Base-by-base conservation (phyloP, 2,113 vertebrate species). In the Xiphorhynchus elegans region DNA sequence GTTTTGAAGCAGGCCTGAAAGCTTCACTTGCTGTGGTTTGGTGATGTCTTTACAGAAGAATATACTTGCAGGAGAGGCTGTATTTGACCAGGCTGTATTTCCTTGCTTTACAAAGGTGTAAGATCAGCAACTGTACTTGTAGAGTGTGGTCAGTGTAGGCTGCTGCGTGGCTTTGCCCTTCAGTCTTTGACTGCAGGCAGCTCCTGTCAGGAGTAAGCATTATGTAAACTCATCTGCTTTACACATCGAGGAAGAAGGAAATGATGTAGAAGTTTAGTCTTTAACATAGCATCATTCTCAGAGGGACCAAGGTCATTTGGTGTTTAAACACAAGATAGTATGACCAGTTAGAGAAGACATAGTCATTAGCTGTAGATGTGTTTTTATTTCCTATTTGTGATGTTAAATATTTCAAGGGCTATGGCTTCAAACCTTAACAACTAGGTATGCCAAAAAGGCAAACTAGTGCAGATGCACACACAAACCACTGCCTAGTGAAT, bases 201-300 rank as follows among this genome's bases (percentile, higher is more conserved):
- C 75, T 91, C 29, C 56, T 67, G 52, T 84, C 52, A 33, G 87
- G 83, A 84, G 67, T 39, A 42, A 62, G 44, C 10, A 2, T 97
- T 97, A 37, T 3, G 40, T 95, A 92, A 94, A 74, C 76, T 72
- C 76, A 68, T 69, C 82, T 90, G 83, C 90, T 96, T 89, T 94
- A 66, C 55, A 70, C 52, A 90, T 86, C 3, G 7, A 93, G 76
- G 86, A 90, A 80, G 92, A 93, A 62, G 90, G 86, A 96, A 93
- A 90, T 81, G 21, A 92, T 90, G 64, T 90, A 79, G 68, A 90
- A 84, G 18, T 91, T 87, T 26, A 40, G 67, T 62, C 67, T 91
- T 91, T 28, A 69, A 20, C 37, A 19, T 19, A 84, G 69, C 69
- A 59, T 21, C 60, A 1, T 59, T 90, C 46, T 83, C 24, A 67